phyloP scores from a whole-genome alignment of 2,888 invertebrate species.

The Lamellibrachia columna region DNA sequence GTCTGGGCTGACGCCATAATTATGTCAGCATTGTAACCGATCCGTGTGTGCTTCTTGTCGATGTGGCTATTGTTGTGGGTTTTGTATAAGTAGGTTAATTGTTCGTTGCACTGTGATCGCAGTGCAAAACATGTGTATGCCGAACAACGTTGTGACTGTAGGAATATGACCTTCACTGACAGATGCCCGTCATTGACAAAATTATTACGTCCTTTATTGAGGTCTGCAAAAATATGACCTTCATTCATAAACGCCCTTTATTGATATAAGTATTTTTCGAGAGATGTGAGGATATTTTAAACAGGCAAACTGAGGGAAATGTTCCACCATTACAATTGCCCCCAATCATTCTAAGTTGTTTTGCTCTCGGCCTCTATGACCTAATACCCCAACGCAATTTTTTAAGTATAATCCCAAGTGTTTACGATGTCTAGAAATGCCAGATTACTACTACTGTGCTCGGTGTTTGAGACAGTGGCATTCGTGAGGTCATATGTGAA shows the following conservation, averaged over 20 bases:
- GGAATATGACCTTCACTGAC: not conserved
- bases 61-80: not conserved
- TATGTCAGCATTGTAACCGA: not conserved
- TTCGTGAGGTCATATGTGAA: not conserved
- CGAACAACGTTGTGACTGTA: not conserved
- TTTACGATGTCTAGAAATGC: not conserved
- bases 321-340: not conserved
- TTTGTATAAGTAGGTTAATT: not conserved
- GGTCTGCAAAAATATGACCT: not conserved
- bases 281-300: not conserved
- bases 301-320: not conserved
- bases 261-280: not conserved
- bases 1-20: slow-evolving; percentile 6
- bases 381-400: not conserved
- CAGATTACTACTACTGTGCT: not conserved
- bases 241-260: not conserved
- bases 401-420: not conserved
- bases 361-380: not conserved
- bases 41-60: not conserved
- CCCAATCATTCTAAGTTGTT: not conserved
- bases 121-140: not conserved
- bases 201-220: not conserved
- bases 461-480: not conserved
- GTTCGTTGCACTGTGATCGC: not conserved
- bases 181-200: not conserved